Evolutionary conservation across 2,888 invertebrate genomes (phyloP).

Genomic region (Trissonchulus sp.): DNA sequence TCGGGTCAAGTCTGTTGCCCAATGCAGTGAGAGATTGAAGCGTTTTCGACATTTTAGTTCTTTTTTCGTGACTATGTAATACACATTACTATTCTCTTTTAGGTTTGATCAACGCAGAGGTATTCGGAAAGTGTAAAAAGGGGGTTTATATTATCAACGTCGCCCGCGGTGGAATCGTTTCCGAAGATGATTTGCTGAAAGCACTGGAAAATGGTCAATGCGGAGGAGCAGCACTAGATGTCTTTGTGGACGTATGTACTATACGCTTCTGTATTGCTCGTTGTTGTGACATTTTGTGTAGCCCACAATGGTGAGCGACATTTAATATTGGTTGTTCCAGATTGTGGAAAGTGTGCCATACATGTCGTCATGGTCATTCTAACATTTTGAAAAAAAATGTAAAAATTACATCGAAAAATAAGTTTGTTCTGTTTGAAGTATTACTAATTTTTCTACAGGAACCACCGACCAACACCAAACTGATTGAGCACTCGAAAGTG

Average conservation of each 20-base stretch:
- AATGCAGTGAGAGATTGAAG: too few species aligned
- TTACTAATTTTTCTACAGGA: constrained; percentile 57
- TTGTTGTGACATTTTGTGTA: too few species aligned
- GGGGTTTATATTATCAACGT: constrained; percentile 87
- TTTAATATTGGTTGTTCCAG: too few species aligned
- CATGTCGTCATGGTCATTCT: too few species aligned
- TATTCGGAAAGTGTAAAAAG: constrained; percentile 71
- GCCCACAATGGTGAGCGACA: too few species aligned
- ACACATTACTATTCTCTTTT: constrained; percentile 36
- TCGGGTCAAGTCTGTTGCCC: too few species aligned
- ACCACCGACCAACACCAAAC: constrained; percentile 56
- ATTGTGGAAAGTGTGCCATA: too few species aligned
- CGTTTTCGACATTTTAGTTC: too few species aligned
- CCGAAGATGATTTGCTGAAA: constrained; percentile 73
- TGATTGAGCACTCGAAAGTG: constrained; percentile 78
- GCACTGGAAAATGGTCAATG: constrained; percentile 76
- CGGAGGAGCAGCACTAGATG: constrained; percentile 88
- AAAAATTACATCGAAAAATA: background rate
- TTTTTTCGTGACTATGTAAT: too few species aligned
- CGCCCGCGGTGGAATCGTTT: constrained; percentile 89
- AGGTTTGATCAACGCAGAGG: constrained; percentile 75
- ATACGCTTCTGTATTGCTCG: background rate
- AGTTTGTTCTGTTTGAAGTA: background rate
- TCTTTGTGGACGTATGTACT: constrained; percentile 71
- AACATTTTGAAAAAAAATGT: too few species aligned